phyloP scores from a whole-genome alignment of 35 echinoderm and acorn worm species.

The Hemicentrotus pulcherrimus region DNA sequence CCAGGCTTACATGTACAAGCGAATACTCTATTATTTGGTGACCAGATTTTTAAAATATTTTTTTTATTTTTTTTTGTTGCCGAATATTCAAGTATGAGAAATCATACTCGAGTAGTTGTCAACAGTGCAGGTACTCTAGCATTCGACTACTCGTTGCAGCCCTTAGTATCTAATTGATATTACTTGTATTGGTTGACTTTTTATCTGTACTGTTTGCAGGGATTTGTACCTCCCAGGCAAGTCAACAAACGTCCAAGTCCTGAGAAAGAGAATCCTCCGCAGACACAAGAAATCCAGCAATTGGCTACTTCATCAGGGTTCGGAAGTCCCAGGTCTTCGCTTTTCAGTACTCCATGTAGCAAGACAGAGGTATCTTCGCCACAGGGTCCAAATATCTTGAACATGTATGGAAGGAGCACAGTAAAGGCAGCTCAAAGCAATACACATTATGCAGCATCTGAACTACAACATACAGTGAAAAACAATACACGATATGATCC shows the following conservation, averaged over 20 bases:
- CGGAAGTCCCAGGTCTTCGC: constrained; percentile 16
- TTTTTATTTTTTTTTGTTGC: too few relatives aligned
- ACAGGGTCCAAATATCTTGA: background rate
- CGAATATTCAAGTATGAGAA: too few relatives aligned
- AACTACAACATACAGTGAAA: background rate
- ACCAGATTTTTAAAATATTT: too few relatives aligned
- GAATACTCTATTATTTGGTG: too few relatives aligned
- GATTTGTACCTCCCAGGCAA: constrained; percentile 84
- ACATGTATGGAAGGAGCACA: constrained; percentile 11
- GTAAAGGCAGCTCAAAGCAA: background rate
- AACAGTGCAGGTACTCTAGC: too few relatives aligned
- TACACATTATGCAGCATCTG: background rate
- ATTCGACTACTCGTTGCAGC: too few relatives aligned
- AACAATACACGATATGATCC: background rate
- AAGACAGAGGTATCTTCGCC: background rate
- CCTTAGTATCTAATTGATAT: too few relatives aligned
- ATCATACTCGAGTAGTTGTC: too few relatives aligned
- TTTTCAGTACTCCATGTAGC: constrained; percentile 55
- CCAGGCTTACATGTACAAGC: too few relatives aligned
- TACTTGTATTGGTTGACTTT: background rate
- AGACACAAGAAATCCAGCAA: background rate
- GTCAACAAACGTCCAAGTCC: constrained; percentile 53
- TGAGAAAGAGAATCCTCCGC: background rate
- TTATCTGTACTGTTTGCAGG: constrained; percentile 43
- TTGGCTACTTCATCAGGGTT: background rate